Base-by-base conservation (phyloP, 2,888 invertebrate species). In the Watsonalla cultraria region DNA sequence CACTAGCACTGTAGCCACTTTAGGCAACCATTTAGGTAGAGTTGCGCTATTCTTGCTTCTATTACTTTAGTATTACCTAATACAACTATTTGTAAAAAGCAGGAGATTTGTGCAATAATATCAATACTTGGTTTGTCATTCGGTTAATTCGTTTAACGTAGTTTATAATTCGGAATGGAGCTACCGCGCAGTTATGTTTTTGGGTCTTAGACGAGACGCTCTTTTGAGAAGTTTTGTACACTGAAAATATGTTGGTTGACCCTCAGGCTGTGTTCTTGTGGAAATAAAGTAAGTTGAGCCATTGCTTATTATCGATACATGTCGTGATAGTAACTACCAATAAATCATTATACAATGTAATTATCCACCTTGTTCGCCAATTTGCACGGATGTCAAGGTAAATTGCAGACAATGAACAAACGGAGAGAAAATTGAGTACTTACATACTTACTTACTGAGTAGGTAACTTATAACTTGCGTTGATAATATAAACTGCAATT, bases 401-500 rank as follows among this genome's bases (percentile, higher is more conserved):
- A 24, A 24, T 37, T 37, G 37, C 7, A 37, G 9, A 37, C 37
- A 8, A 5, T 37, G 7, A 8, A 37, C 37, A 37, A 37, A 37
- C 37, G 9, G 9, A 37, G 8, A 9, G 37, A 37, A 37, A 54
- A 53, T 53, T 51, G 51, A 7, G 14, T 52, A 52, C 50, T 56
- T 51, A 54, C 52, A n/a, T 42, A 11, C 42, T 42, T 42, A 11
- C 11, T 42, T 42, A 11, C 42, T 42, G 42, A 42, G 37, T 8
- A 37, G 7, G 37, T 37, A 5, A 37, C 37, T 37, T n/a, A n/a
- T n/a, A n/a, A 8, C 37, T 47, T 46, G 45, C 15, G 34, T 45
- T 45, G 52, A 49, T 53, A 53, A 46, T 37, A 54, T 24, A 47
- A 53, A 14, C 56, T 24, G 52, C 50, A 55, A 54, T 50, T 57